A percentile compares a stretch with the other conserved stretches of the same genome.
Evolutionary conservation across 92 coral and sea anemone species (phyloP).

Genomic region (Heteractis magnifica): DNA sequence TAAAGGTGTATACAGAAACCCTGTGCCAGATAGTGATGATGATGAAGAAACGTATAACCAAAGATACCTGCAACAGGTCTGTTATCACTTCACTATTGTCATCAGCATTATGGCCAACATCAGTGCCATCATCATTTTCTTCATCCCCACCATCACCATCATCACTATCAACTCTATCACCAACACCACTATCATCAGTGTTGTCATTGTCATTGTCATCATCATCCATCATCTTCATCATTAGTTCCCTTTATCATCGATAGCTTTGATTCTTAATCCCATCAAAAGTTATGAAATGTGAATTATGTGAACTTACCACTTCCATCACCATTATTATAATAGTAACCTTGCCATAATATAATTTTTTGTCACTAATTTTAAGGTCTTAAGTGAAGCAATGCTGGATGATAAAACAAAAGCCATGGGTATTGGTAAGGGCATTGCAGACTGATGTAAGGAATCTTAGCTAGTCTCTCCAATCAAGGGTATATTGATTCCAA

Average conservation of each 20-base stretch:
- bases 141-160: not conserved
- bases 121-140: not conserved
- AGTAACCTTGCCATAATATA: too few relatives aligned
- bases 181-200: not conserved
- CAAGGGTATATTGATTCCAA: too few relatives aligned
- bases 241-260: not conserved
- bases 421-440: constrained; percentile 64
- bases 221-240: not conserved
- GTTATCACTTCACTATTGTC: not conserved
- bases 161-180: not conserved
- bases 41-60: constrained; percentile 77
- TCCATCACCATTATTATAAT: not conserved
- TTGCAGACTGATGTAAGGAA: not conserved
- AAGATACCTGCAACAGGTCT: constrained; percentile 84
- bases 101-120: not conserved
- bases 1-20: constrained; percentile 57
- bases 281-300: too few relatives aligned
- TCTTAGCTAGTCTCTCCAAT: too few relatives aligned
- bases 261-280: not conserved
- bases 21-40: constrained; percentile 74
- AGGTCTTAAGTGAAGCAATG: constrained; percentile 87
- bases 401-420: constrained; percentile 79
- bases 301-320: not conserved
- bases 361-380: not conserved
- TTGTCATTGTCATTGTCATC: not conserved